phyloP scores from a whole-genome alignment of 1,140 invertebrate species.

The Zaprionus inermis region DNA sequence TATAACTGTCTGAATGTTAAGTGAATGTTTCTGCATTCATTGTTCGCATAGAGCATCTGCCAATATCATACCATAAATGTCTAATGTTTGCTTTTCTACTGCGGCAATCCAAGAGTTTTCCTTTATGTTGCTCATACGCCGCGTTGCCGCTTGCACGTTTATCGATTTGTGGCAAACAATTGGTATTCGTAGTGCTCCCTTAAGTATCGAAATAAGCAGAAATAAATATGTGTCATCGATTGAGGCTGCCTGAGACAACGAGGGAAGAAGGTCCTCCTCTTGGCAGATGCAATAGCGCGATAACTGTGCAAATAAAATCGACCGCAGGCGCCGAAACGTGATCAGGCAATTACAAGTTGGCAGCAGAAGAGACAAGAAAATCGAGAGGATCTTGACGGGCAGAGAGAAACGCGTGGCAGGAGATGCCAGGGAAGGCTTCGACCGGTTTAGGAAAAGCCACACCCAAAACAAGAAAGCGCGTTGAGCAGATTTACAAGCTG shows the following conservation, averaged over 20 bases:
- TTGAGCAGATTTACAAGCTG: conserved; percentile 66
- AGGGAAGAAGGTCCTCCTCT: neutral
- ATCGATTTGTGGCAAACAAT: conserved; percentile 46
- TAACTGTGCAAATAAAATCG: conserved; percentile 36
- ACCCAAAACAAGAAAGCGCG: conserved; percentile 74
- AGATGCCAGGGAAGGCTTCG: neutral
- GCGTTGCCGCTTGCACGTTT: conserved; percentile 53
- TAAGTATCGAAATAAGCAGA: conserved; percentile 51
- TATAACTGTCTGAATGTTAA: no score
- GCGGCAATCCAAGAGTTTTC: neutral
- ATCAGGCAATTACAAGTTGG: conserved; percentile 45
- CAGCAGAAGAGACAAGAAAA: conserved; percentile 5
- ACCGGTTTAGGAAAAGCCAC: conserved; percentile 64
- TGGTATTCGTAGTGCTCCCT: conserved; percentile 61
- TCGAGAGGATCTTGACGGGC: neutral
- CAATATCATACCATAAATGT: no score
- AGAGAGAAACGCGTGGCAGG: neutral
- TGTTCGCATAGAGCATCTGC: no score
- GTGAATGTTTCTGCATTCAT: no score
- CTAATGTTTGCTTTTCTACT: neutral
- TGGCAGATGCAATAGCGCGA: conserved; percentile 17
- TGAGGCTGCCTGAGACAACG: conserved; percentile 49
- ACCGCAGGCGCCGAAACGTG: conserved; percentile 41
- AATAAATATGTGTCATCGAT: conserved; percentile 74
- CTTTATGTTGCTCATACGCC: conserved; percentile 32